A percentile compares a stretch with the other conserved stretches of the same genome.
Conservation (phyloP, 2,797 vertebrate genomes). For the Lutra lutra region DNA sequence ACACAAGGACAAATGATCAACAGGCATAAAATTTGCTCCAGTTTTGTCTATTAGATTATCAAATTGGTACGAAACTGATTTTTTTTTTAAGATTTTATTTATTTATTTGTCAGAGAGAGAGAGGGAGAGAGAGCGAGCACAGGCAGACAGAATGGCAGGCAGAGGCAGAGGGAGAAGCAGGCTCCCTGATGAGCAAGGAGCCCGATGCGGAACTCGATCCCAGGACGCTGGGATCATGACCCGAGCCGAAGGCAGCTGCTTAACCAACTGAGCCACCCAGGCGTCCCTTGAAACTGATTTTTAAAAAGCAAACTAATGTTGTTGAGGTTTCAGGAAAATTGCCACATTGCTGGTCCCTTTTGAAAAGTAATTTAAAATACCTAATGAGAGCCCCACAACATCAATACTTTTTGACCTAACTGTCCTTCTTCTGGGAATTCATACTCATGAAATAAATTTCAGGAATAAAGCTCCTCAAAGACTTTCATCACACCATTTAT, state of each 20-base stretch:
- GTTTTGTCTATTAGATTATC: background rate
- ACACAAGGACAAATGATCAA: background rate
- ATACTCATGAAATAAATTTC: constrained; percentile 29
- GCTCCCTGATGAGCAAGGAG: too few species aligned
- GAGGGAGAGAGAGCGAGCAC: too few species aligned
- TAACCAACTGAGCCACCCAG: too few species aligned
- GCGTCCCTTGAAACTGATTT: constrained; percentile 16
- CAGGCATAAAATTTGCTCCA: constrained; percentile 22
- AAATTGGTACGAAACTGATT: constrained; percentile 31
- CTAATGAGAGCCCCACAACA: constrained; percentile 3
- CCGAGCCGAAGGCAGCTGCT: too few species aligned
- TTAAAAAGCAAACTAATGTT: constrained; percentile 60
- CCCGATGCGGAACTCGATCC: too few species aligned
- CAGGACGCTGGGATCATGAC: too few species aligned
- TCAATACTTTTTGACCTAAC: constrained; percentile 44
- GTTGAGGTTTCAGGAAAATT: constrained; percentile 60
- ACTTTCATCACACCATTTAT: background rate
- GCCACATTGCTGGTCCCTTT: constrained; percentile 11
- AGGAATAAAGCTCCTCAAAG: background rate
- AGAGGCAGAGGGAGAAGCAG: too few species aligned
- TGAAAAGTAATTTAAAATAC: constrained; percentile 57
- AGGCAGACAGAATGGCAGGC: too few species aligned
- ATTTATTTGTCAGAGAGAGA: too few species aligned
- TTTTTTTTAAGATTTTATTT: background rate
- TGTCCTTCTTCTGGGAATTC: constrained; percentile 54